Conservation (phyloP, 2,113 vertebrate species). For the Muntiacus reevesi region DNA sequence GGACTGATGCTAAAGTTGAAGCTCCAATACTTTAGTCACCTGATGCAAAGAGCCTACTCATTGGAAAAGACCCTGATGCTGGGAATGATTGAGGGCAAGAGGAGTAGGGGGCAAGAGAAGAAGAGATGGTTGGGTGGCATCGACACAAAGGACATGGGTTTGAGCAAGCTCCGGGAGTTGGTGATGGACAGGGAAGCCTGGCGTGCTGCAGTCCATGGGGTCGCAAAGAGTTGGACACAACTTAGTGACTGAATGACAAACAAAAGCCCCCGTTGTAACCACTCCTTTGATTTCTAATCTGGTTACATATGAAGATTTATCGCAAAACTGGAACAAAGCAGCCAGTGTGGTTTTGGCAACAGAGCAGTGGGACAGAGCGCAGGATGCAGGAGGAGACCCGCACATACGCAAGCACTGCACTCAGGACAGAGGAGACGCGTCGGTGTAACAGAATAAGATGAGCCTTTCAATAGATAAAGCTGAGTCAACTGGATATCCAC, state of each 20-base stretch:
- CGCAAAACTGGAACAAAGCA: not conserved
- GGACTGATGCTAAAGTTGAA: not conserved
- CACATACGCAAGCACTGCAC: fast-evolving
- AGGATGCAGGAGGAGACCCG: not conserved
- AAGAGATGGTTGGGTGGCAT: not conserved
- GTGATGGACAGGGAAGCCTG: not conserved
- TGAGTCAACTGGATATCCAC: not conserved
- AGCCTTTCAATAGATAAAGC: not conserved
- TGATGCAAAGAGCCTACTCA: not conserved
- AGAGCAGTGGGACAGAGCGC: not conserved
- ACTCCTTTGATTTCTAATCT: not conserved
- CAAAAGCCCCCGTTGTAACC: not conserved
- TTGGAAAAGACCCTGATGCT: not conserved
- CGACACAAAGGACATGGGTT: not conserved
- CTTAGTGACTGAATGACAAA: not conserved
- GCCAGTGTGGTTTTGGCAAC: not conserved
- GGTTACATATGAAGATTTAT: not conserved
- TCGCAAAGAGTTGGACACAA: fast-evolving
- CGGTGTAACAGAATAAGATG: not conserved
- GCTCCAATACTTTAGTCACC: not conserved
- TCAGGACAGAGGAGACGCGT: not conserved
- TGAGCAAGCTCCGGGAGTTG: not conserved
- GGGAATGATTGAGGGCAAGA: not conserved
- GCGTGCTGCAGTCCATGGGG: not conserved
- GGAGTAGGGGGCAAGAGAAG: not conserved